Conservation (phyloP, 2,113 vertebrate species). For the Acanthisitta chloris region DNA sequence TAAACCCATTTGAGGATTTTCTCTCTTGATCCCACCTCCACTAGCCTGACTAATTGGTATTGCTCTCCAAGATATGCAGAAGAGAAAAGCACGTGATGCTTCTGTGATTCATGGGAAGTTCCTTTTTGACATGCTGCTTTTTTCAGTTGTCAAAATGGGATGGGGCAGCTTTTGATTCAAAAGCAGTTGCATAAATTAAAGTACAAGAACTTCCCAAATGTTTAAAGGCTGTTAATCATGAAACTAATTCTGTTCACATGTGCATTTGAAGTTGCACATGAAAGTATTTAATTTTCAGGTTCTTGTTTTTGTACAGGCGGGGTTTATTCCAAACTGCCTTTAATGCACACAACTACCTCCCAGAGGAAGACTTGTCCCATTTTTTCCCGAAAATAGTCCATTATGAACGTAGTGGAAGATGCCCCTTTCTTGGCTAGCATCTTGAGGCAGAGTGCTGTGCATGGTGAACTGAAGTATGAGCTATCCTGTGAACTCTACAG, state of each 20-base stretch:
- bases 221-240: not conserved
- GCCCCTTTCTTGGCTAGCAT: conserved; percentile 77
- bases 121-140: not conserved
- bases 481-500: conserved; percentile 92
- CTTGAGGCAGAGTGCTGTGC: conserved; percentile 74
- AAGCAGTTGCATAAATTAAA: not conserved
- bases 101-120: not conserved
- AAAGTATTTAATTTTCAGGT: conserved; percentile 22
- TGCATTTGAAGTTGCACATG: not conserved
- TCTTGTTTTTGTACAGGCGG: not conserved
- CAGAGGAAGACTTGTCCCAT: conserved; percentile 82
- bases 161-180: not conserved
- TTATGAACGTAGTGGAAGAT: conserved; percentile 87
- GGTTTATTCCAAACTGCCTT: conserved; percentile 36
- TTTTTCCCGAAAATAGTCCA: conserved; percentile 29
- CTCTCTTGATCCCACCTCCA: not conserved
- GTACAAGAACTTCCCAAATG: not conserved
- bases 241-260: not conserved
- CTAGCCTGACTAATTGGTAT: not conserved
- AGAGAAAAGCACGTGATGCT: not conserved
- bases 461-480: conserved; percentile 85
- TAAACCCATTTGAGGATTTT: not conserved
- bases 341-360: conserved; percentile 86
- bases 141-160: not conserved
- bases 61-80: not conserved